Evolutionary conservation across 1,140 invertebrate genomes (phyloP), one percentile per base, ranked within the genome.

Genomic region (Chironomus tepperi): DNA sequence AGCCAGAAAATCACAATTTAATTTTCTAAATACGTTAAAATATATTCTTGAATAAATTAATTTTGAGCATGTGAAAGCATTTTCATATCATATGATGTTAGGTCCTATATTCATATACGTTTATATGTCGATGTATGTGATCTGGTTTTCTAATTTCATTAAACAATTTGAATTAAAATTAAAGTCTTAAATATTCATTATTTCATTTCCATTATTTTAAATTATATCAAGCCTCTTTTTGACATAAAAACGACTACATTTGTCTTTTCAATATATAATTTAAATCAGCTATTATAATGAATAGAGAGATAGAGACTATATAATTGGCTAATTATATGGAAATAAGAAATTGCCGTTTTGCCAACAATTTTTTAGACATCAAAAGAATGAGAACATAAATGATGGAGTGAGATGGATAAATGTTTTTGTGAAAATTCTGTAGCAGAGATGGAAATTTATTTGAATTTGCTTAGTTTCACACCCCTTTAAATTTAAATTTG

Each of bases 131-230:
- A 57, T 57, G n/a, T 57, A n/a, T 47, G 43, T 57, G 47, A 5
- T 57, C n/a, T 57, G 47, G 47, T n/a, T 57, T 57, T 57, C 47
- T 57, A 57, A 57, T 15, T 57, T 57, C 47, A 57, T 57, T 57
- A 57, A n/a, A 57, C 47, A n/a, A 5, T 57, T 57, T 57, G 12
- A n/a, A 12, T 57, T 5, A n/a, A 57, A n/a, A 12, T 57, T 5
- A n/a, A 57, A n/a, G 47, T n/a, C 47, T 57, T 57, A 57, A 57
- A 57, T 57, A 57, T 57, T 57, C 47, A 57, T 57, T n/a, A 57
- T 57, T 57, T 57, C 9, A 57, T 57, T 57, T 57, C n/a, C 47
- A 57, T 57, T 57, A 57, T 57, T 57, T 57, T 57, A 57, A 57
- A 57, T 57, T 57, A 57, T 57, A 57, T 57, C 47, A 3, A 10